phyloP scores from a whole-genome alignment of 2,888 invertebrate species.

The Oligia latruncula region DNA sequence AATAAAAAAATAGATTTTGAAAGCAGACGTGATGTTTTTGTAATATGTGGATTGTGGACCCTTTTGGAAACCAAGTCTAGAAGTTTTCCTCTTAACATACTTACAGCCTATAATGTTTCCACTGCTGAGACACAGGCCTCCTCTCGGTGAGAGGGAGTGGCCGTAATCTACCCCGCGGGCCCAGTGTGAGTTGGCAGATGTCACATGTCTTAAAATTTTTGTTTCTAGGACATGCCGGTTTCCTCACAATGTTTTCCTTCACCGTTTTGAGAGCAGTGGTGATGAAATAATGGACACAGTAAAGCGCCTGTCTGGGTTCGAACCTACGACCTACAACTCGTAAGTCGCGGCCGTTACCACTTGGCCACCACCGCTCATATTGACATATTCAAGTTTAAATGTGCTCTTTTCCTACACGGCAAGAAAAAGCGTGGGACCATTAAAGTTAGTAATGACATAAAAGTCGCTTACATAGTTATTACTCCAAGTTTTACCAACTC shows the following conservation, averaged over 20 bases:
- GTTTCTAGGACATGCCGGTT: not conserved
- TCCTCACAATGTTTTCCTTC: not conserved
- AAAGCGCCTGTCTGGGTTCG: not conserved
- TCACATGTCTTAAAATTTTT: not conserved
- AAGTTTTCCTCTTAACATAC: not conserved
- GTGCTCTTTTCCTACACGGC: not conserved
- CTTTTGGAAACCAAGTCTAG: not conserved
- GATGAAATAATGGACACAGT: not conserved
- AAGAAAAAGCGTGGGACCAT: conserved; percentile 12
- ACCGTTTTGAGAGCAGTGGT: not conserved
- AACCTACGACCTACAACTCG: no score
- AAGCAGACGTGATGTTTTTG: no score
- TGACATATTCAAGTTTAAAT: not conserved
- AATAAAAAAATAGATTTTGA: no score
- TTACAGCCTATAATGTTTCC: no score
- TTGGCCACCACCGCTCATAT: not conserved
- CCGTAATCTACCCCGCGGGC: no score
- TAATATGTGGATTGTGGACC: no score
- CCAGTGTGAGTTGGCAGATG: not conserved
- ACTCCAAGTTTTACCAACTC: conserved; percentile 6
- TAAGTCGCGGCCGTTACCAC: no score
- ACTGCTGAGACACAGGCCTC: not conserved
- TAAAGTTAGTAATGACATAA: conserved; percentile 11
- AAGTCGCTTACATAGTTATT: conserved; percentile 17
- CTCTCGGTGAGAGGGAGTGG: no score